These are phyloP conservation scores for Phyllopteryx taeniolatus DNA, from an alignment of 2,113 vertebrate species.

Conservation along the genomic window DNA sequence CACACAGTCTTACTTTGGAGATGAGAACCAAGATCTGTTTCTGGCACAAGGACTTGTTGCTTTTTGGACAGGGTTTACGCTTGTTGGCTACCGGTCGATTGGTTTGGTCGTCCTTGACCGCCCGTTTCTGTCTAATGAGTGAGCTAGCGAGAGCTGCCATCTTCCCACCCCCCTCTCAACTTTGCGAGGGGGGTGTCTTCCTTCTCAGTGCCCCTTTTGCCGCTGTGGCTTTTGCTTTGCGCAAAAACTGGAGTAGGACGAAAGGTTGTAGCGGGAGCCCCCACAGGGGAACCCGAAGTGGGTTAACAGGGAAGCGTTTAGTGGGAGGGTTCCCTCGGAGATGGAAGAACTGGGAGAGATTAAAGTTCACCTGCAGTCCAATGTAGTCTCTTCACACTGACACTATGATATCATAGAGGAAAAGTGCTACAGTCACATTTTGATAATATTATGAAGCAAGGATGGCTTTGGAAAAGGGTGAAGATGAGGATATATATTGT, in stretches of 20 bases:
- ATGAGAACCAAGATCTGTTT: conserved; percentile 87
- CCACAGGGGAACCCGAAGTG: conserved; percentile 45
- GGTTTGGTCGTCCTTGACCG: conserved; percentile 80
- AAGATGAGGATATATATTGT: conserved; percentile 45
- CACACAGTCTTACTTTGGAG: conserved; percentile 85
- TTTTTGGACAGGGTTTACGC: conserved; percentile 83
- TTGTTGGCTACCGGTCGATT: conserved; percentile 81
- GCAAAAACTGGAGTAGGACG: conserved; percentile 41
- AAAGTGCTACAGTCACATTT: conserved; percentile 55
- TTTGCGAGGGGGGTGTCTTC: conserved; percentile 66
- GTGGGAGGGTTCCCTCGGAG: conserved; percentile 58
- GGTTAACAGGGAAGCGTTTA: conserved; percentile 63
- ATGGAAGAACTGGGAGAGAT: conserved; percentile 39
- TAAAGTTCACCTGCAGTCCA: conserved; percentile 59
- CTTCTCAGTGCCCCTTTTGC: conserved; percentile 42
- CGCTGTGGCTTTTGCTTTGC: conserved; percentile 34
- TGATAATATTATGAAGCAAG: conserved; percentile 23
- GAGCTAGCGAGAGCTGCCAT: conserved; percentile 89
- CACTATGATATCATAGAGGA: conserved; percentile 28
- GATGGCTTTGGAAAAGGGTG: conserved; percentile 31
- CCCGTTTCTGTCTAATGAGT: conserved; percentile 88
- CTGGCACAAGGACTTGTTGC: conserved; percentile 90
- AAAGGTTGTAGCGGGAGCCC: conserved; percentile 40
- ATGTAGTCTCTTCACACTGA: conserved; percentile 23
- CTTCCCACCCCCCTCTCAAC: conserved; percentile 72